These are phyloP conservation scores for Sebastes fasciatus DNA, from an alignment of 2,113 vertebrate genomes.

Conservation along the genomic window DNA sequence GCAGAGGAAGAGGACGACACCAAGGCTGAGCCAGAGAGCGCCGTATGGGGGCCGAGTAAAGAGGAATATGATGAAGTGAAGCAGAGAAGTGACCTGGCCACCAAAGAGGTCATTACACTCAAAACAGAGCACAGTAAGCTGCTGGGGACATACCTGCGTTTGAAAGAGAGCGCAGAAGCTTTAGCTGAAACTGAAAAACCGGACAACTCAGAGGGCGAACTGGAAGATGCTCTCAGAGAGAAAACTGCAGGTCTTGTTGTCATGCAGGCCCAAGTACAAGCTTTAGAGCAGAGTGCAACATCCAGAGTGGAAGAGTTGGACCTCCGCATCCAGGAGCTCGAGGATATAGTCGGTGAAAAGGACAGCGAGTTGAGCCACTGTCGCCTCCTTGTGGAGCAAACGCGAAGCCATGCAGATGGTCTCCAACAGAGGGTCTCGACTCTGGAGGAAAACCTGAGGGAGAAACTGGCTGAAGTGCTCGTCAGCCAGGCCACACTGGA, in stretches of 20 bases:
- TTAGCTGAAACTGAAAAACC: constrained; percentile 50
- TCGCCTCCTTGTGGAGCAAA: constrained; percentile 82
- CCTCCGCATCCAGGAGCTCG: constrained; percentile 82
- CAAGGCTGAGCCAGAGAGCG: constrained; percentile 73
- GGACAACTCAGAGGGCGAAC: constrained; percentile 50
- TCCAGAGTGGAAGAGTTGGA: constrained; percentile 76
- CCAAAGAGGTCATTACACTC: constrained; percentile 82
- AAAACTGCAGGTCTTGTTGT: constrained; percentile 77
- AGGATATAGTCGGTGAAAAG: constrained; percentile 82
- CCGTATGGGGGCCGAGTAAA: constrained; percentile 65
- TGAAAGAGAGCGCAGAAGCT: constrained; percentile 64
- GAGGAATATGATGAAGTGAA: constrained; percentile 86
- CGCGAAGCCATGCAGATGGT: constrained; percentile 74
- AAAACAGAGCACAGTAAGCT: constrained; percentile 78
- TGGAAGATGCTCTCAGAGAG: constrained; percentile 76
- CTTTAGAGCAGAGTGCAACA: constrained; percentile 83
- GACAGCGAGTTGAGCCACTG: constrained; percentile 85
- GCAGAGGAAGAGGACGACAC: constrained; percentile 81
- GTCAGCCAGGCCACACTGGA: constrained; percentile 89
- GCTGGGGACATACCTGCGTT: constrained; percentile 61
- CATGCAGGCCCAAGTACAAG: constrained; percentile 79
- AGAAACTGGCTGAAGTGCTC: constrained; percentile 87
- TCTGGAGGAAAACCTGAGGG: constrained; percentile 87
- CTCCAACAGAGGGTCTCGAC: constrained; percentile 82
- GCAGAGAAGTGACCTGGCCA: constrained; percentile 82